These are phyloP conservation scores for Amphiprion percula DNA, from an alignment of 2,113 vertebrate species.

Conservation along the genomic window DNA sequence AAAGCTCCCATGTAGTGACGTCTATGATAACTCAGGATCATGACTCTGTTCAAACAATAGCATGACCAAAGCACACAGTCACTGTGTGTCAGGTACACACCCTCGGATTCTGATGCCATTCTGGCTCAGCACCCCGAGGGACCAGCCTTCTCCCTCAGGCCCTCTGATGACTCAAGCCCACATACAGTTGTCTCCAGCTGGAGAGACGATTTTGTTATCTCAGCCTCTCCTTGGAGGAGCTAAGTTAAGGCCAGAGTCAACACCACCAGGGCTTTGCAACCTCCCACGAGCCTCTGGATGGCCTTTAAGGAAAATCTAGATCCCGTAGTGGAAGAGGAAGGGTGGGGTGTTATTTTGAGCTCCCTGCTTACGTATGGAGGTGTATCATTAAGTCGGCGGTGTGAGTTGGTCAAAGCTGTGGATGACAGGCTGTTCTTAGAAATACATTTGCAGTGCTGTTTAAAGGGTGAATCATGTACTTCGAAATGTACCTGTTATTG, in stretches of 20 bases:
- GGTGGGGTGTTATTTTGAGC: constrained; percentile 55
- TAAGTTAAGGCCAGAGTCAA: constrained; percentile 25
- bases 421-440: constrained; percentile 11
- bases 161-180: constrained; percentile 53
- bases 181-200: constrained; percentile 33
- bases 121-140: constrained; percentile 19
- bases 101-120: constrained; percentile 26
- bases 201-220: constrained; percentile 37
- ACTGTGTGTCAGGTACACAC: constrained; percentile 29
- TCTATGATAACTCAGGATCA: constrained; percentile 1
- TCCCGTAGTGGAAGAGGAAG: constrained; percentile 11
- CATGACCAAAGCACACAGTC: constrained; percentile 5
- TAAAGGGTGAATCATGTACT: constrained; percentile 31
- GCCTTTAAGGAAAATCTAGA: constrained; percentile 5
- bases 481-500: constrained; percentile 7
- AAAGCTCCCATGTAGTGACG: constrained; percentile 13
- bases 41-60: constrained; percentile 4
- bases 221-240: constrained; percentile 26
- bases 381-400: constrained; percentile 29
- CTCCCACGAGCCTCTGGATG: constrained; percentile 16
- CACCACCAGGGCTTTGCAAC: constrained; percentile 29
- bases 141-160: constrained; percentile 29
- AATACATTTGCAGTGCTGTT: background rate
- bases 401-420: constrained; percentile 2
- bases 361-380: constrained; percentile 31